A percentile compares a stretch with the other conserved stretches of the same genome.
These are phyloP conservation scores for Lipotes vexillifer DNA, from an alignment of 2,113 vertebrate species.

Conservation along the genomic window DNA sequence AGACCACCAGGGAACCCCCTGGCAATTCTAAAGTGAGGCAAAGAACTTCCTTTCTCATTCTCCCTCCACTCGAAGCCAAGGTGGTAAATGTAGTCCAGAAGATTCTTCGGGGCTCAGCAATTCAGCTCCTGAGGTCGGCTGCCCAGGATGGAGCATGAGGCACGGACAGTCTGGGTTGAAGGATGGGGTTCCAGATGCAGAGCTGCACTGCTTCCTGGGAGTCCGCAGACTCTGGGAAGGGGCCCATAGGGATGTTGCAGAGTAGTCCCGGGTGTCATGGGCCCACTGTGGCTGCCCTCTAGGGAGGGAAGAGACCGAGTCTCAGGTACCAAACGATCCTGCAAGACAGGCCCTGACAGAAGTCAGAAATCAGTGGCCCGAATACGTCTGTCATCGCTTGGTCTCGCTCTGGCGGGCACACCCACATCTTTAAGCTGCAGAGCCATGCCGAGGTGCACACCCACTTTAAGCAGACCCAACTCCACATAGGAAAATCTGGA, in stretches of 20 bases:
- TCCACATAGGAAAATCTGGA: not conserved
- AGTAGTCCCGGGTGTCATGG: not conserved
- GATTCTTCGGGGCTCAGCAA: not conserved
- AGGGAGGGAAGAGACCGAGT: not conserved
- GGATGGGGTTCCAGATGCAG: not conserved
- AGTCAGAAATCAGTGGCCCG: not conserved
- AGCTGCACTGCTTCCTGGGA: not conserved
- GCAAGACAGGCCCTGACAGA: not conserved
- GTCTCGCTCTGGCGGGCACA: not conserved
- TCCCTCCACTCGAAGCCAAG: not conserved
- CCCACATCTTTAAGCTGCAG: not conserved
- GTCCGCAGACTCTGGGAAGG: fast-evolving
- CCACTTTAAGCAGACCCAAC: not conserved
- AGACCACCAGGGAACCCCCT: not conserved
- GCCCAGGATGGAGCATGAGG: not conserved
- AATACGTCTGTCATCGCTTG: not conserved
- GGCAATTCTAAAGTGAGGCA: not conserved
- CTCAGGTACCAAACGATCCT: not conserved
- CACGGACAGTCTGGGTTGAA: not conserved
- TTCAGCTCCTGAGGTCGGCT: not conserved
- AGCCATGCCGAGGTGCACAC: not conserved
- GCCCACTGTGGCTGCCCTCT: not conserved
- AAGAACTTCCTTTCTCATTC: not conserved
- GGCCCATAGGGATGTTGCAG: fast-evolving
- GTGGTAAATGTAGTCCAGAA: not conserved